Conservation (phyloP, 2,113 vertebrate genomes). For the Orcinus orca region DNA sequence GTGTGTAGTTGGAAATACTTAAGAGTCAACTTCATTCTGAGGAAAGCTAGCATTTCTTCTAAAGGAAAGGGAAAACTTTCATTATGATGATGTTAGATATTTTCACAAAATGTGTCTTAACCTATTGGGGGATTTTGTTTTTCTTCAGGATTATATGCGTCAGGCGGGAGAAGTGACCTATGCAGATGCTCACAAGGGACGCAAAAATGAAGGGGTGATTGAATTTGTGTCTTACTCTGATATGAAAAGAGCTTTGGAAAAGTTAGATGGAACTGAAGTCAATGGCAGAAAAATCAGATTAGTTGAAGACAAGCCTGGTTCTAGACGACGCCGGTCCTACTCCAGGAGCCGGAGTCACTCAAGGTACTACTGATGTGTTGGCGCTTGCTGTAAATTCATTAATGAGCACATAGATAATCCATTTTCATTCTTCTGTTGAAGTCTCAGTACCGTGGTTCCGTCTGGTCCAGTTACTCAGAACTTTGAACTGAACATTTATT, state of each 20-base stretch:
- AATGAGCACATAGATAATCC: no score
- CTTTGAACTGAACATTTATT: constrained; percentile 35
- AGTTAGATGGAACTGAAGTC: constrained; percentile 96
- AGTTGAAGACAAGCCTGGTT: constrained; percentile 95
- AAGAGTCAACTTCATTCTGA: neutral
- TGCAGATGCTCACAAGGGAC: constrained; percentile 96
- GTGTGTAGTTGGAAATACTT: neutral
- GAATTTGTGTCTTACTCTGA: constrained; percentile 98
- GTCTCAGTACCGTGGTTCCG: neutral
- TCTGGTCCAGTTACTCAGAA: neutral
- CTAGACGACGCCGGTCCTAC: constrained; percentile 91
- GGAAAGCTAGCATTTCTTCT: neutral
- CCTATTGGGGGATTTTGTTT: neutral
- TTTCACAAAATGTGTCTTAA: constrained; percentile 5
- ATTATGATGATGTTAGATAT: neutral
- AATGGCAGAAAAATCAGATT: constrained; percentile 97
- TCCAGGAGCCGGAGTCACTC: constrained; percentile 94
- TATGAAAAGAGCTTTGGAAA: constrained; percentile 98
- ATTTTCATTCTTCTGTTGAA: neutral
- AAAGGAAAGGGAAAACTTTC: neutral
- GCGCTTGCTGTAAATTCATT: neutral
- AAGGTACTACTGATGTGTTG: constrained; percentile 78
- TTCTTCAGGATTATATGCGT: constrained; percentile 95
- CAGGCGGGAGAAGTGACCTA: constrained; percentile 98
- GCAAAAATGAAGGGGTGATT: constrained; percentile 96